Percentiles rank a stretch among this genome's conserved stretches.
These are phyloP conservation scores for Apeira syringaria DNA, from an alignment of 2,888 invertebrate genomes.

Conservation along the genomic window DNA sequence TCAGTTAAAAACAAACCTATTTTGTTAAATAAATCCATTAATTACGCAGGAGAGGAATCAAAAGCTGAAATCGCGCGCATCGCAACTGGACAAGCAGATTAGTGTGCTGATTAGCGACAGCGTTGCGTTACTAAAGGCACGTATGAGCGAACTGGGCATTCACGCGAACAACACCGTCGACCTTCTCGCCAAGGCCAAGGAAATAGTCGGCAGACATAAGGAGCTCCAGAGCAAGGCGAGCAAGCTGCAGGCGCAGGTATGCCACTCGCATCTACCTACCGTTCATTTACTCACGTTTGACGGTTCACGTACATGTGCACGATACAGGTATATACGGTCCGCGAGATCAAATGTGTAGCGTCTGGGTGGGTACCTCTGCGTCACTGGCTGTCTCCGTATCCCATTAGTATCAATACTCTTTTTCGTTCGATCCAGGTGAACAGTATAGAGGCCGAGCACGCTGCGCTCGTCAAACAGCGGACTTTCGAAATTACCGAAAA, in stretches of 20 bases:
- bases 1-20: no score
- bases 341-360: background rate
- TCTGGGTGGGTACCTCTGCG: constrained; percentile 1
- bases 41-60: constrained; percentile 88
- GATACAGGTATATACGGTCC: background rate
- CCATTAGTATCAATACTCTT: constrained; percentile 20
- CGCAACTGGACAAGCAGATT: constrained; percentile 97
- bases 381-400: background rate
- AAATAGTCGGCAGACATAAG: constrained; percentile 96
- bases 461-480: constrained; percentile 87
- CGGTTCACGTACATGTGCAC: background rate
- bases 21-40: background rate
- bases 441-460: constrained; percentile 90
- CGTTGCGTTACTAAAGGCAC: constrained; percentile 92
- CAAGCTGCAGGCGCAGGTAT: constrained; percentile 92
- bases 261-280: constrained; percentile 9
- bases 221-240: constrained; percentile 95
- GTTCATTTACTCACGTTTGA: background rate
- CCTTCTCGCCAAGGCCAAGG: constrained; percentile 93
- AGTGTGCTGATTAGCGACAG: constrained; percentile 96
- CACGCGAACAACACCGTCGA: constrained; percentile 94
- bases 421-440: constrained; percentile 67
- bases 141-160: constrained; percentile 96
- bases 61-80: constrained; percentile 91
- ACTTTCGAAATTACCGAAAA: constrained; percentile 91